phyloP scores from a whole-genome alignment of 2,888 invertebrate species.

The Harmothoe impar region DNA sequence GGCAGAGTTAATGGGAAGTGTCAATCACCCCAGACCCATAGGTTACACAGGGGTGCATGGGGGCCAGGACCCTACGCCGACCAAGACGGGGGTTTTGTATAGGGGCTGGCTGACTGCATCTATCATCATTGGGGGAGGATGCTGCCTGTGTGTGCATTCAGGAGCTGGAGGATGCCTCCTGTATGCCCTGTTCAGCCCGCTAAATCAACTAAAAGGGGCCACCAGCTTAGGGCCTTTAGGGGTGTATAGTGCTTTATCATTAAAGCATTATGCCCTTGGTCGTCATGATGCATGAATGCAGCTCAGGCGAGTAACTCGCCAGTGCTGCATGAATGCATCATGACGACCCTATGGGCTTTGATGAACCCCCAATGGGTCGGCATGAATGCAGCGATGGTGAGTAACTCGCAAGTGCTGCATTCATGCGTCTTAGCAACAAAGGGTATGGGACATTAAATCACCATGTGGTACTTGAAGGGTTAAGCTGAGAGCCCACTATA shows the following conservation, averaged over 20 bases:
- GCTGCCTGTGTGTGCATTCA: background rate
- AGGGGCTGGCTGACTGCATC: conserved; percentile 10
- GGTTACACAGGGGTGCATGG: background rate
- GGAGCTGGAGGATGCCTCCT: background rate
- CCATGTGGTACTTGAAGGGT: too few relatives aligned
- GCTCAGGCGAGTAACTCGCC: too few relatives aligned
- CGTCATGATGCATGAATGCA: too few relatives aligned
- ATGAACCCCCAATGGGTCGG: too few relatives aligned
- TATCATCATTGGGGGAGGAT: background rate
- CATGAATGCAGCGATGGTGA: too few relatives aligned
- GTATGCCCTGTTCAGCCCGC: background rate
- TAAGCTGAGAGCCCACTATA: background rate
- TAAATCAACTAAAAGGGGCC: conserved; percentile 14
- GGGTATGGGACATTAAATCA: too few relatives aligned
- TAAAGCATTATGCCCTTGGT: too few relatives aligned
- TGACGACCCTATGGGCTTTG: too few relatives aligned
- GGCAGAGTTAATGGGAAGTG: conserved; percentile 29
- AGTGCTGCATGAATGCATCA: too few relatives aligned
- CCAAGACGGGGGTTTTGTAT: background rate
- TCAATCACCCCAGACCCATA: conserved; percentile 17
- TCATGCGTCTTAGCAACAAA: too few relatives aligned
- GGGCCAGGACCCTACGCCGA: background rate
- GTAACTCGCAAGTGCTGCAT: too few relatives aligned
- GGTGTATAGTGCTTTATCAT: too few relatives aligned
- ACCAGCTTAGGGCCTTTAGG: conserved; percentile 1